Evolutionary conservation across 1,140 invertebrate species (phyloP), one percentile per base, ranked within the genome.

Genomic region (Drosophila tsacasi): DNA sequence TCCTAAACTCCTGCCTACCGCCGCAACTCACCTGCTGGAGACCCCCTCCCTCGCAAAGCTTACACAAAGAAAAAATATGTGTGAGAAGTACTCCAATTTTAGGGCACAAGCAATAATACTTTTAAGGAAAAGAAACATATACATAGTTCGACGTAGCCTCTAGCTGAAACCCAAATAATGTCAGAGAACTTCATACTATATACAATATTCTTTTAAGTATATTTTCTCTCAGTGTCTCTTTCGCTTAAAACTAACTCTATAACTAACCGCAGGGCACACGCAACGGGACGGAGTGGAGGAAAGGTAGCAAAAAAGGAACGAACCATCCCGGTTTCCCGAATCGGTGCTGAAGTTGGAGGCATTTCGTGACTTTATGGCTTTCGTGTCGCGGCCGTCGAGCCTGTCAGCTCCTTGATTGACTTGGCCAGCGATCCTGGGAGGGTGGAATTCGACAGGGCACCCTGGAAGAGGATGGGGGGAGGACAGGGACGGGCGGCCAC

Each of bases 291-390:
- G 25, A 27, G 47, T 32, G 72, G 61, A 64, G 7, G 61, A 59
- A 46, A 71, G 49, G 32, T 13, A 64, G 40, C 23, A 39, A 47
- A 58, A 23, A 37, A 32, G 50, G 50, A 30, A 67, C 59, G 50
- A 30, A 67, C 59, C 64, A 49, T 69, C 32, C 40, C 42, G 19
- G 25, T 8, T 58, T 47, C 35, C 68, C 39, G 73, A 47, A 42
- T 39, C 39, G 39, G 15, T 27, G 49, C 39, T 27, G 23, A 35
- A 62, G 68, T 65, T 74, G 30, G 5, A 76, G 40, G 71, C 65
- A 69, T 90, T 90, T 89, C 85, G 85, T 90, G 85, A 90, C 85
- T 90, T 90, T 90, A 90, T 85, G 85, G 78, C 79, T 90, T 89
- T 90, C 85, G 85, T 89, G 85, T 79, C 84, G 83, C 84, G 84